Evolutionary conservation across 2,113 vertebrate genomes (phyloP).

Genomic region (Microcebus murinus): DNA sequence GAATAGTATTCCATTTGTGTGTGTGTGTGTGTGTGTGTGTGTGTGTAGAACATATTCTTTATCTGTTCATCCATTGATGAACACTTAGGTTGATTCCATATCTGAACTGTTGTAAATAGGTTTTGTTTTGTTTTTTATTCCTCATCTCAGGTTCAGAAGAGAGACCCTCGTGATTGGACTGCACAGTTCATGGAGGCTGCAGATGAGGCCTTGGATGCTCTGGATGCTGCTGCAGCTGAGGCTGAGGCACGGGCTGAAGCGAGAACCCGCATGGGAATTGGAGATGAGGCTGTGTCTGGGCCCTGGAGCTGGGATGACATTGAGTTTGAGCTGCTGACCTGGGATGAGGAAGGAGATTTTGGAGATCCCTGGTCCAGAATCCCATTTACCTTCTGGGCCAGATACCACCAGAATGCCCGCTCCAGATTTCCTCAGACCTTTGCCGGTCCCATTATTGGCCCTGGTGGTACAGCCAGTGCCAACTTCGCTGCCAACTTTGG

Average conservation of each 20-base stretch:
- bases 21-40: not conserved
- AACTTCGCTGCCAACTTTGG: conserved; percentile 81
- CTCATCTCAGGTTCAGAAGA: conserved; percentile 75
- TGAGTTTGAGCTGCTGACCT: conserved; percentile 80
- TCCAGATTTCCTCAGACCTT: conserved; percentile 79
- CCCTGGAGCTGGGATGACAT: conserved; percentile 82
- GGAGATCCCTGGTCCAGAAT: conserved; percentile 79
- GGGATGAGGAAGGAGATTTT: conserved; percentile 81
- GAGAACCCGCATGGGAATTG: conserved; percentile 78
- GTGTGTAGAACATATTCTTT: not conserved
- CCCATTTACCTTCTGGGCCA: conserved; percentile 79
- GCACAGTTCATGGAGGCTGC: conserved; percentile 80
- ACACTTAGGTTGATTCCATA: not conserved
- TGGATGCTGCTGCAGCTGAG: conserved; percentile 79
- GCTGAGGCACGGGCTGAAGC: conserved; percentile 78
- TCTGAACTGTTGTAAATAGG: not conserved
- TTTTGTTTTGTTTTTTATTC: conserved; percentile 49
- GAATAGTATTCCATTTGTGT: not conserved
- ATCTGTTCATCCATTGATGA: not conserved
- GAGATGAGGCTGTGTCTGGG: conserved; percentile 78
- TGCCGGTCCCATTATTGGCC: conserved; percentile 72
- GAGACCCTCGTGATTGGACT: conserved; percentile 80
- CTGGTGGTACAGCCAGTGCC: conserved; percentile 69
- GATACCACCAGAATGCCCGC: conserved; percentile 79
- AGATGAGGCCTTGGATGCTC: conserved; percentile 78